Base-by-base conservation (phyloP, 2,888 invertebrate genomes). In the Lissonota sp. region DNA sequence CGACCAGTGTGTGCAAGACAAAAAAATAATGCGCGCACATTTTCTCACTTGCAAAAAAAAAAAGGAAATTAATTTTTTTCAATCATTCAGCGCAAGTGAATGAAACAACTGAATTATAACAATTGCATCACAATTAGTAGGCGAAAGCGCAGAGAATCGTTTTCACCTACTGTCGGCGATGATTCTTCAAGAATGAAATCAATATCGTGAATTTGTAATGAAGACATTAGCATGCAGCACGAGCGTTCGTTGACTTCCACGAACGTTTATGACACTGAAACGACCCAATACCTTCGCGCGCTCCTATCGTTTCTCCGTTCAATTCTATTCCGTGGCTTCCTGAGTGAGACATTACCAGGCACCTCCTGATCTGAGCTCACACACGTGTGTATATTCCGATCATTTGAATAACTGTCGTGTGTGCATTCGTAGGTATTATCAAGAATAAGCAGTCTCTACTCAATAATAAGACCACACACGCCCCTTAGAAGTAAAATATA, bases 221-320 rank as follows among this genome's bases (percentile, higher is more conserved):
- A 88, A 87, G 86, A 87, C 83, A 90, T 90, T 90, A 90, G 87
- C 88, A 90, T 87, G 89, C 91, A 84, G 80, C 82, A 84, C 86
- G 78, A 84, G 1, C 83, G 83, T 82, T 79, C 87, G 86, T 86
- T 82, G 86, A 88, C 87, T 86, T 84, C 84, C 86, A 83, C 80
- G 83, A 86, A 83, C 87, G 85, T 88, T 90, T 88, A 89, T 88
- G 88, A 89, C 88, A 57, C 53, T 53, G 14, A 10, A 26, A 53
- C 53, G 14, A 53, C n/a, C 53, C 14, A 53, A 53, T 53, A 53
- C 53, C 53, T 53, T 53, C 14, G 14, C 53, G 14, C 14, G 53
- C 53, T 5, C 5, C 14, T 6, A 53, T 53, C 51, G 74, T 66
- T 81, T 77, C 67, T 69, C 79, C 62, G 57, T 42, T 71, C 26